Base-by-base conservation (phyloP, 2,113 vertebrate genomes). In the Lucifuga dentata region DNA sequence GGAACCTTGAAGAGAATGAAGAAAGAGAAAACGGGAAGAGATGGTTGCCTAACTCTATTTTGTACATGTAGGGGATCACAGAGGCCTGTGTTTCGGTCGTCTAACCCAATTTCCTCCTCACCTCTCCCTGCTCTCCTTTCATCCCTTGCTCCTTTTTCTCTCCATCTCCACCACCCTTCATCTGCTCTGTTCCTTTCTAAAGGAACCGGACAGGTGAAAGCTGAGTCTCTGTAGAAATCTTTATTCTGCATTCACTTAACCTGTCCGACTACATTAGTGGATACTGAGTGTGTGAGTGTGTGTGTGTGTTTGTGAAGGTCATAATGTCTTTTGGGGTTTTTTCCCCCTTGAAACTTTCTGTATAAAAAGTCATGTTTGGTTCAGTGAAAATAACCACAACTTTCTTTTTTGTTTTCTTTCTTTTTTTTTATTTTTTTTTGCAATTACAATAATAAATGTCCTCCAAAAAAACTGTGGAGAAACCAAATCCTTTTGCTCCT, bases 401-500 rank as follows among this genome's bases (percentile, higher is more conserved):
- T 67, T 68, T n/a, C n/a, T n/a, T n/a, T n/a, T n/a, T n/a, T n/a
- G n/a, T n/a, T n/a, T n/a, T n/a, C n/a, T n/a, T n/a, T n/a, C n/a
- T n/a, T n/a, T n/a, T n/a, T n/a, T n/a, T n/a, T n/a, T n/a, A n/a
- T n/a, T n/a, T n/a, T n/a, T n/a, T 44, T 46, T 49, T 73, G 38
- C 50, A 61, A 68, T 59, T 64, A 59, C 71, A 26, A 76, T 70
- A 78, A 59, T 39, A 43, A n/a, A 23, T 2, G 36, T 73, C 69
- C 58, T n/a, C 51, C 58, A 63, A 76, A 68, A 69, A 39, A 10
- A 5, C 26, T 45, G 76, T 38, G 63, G 68, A 75, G 66, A 11
- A 74, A 71, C 68, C 16, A 21, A 67, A 85, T 83, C 73, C 70
- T 24, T 11, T 13, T 55, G 48, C 51, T 81, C 77, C 45, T 52